phyloP scores from a whole-genome alignment of 2,888 invertebrate species.

The Melanophora roralis region DNA sequence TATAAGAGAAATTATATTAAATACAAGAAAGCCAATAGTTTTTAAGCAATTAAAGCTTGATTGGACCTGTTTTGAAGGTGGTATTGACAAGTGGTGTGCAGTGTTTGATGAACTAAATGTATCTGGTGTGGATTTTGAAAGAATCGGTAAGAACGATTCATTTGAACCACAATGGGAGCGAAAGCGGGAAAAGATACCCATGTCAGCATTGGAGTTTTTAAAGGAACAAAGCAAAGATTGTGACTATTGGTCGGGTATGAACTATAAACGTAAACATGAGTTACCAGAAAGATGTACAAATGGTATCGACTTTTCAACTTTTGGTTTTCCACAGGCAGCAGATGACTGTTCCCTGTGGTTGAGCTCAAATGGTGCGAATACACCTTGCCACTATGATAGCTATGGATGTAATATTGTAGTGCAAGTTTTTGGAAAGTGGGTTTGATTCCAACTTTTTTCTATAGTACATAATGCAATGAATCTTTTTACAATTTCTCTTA shows the following conservation, averaged over 20 bases:
- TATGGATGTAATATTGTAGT: constrained; percentile 96
- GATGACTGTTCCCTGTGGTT: constrained; percentile 93
- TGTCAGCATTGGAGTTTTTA: constrained; percentile 83
- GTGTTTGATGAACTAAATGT: constrained; percentile 64
- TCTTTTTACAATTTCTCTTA: not conserved
- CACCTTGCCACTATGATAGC: constrained; percentile 95
- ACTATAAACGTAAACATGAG: constrained; percentile 70
- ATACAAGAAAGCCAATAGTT: constrained; percentile 71
- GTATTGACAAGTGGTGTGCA: constrained; percentile 71
- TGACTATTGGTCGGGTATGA: constrained; percentile 70
- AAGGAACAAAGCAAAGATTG: constrained; percentile 68
- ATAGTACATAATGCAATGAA: too few species aligned
- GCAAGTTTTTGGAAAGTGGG: constrained; percentile 90
- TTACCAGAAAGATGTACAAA: constrained; percentile 72
- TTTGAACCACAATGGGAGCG: constrained; percentile 89
- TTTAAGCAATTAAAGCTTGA: constrained; percentile 67
- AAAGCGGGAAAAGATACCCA: constrained; percentile 79
- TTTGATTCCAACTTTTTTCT: not conserved
- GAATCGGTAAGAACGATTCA: constrained; percentile 64
- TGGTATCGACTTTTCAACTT: constrained; percentile 81
- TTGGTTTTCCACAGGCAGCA: constrained; percentile 84
- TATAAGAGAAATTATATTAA: constrained; percentile 72
- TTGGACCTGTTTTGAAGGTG: constrained; percentile 72
- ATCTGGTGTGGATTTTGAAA: constrained; percentile 66
- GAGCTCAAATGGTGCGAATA: constrained; percentile 90